Base-by-base conservation (phyloP, 1,140 invertebrate genomes). In the Helicoverpa zea region DNA sequence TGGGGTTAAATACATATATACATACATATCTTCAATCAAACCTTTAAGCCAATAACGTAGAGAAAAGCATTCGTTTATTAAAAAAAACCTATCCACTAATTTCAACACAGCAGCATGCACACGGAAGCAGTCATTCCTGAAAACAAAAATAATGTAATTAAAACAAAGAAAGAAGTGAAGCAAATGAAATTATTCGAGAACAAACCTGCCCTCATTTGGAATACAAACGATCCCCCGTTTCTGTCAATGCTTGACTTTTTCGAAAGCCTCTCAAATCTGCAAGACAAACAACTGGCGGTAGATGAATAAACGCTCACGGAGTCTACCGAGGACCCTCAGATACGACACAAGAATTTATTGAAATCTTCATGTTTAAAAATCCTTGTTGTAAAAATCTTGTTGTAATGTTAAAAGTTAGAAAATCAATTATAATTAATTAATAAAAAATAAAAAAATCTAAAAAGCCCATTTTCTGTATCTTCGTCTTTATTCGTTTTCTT, bases 211-310 rank as follows among this genome's bases (percentile, higher is more conserved):
- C 52, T 70, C 30, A 68, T 58, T 47, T 23, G n/a, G 70, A 79
- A 79, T 51, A 79, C 35, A 58, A 54, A 29, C 23, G 16, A 51
- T 16, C 54, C 76, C n/a, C 35, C 30, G 54, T 49, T 77, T 77
- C 74, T 12, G 64, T 47, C 52, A 12, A 58, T 56, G 52, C 63
- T 47, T 70, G 52, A 79, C 51, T 79, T 70, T 23, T 66, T 52
- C 63, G 52, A 54, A 47, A n/a, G 49, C 18, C 76, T 68, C 52
- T 79, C 76, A 68, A 79, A 79, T 77, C 61, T 77, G 51, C 63
- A 79, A 79, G 61, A 68, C 64, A 79, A 70, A 68, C 63, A 79
- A 47, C 58, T 59, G 29, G 12, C 47, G 43, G 30, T 64, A 7
- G 16, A 52, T 51, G 70, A 79, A 70, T 35, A 79, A 79, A 79